phyloP scores from a whole-genome alignment of 2,888 invertebrate species.

The Drosophila gaucha region DNA sequence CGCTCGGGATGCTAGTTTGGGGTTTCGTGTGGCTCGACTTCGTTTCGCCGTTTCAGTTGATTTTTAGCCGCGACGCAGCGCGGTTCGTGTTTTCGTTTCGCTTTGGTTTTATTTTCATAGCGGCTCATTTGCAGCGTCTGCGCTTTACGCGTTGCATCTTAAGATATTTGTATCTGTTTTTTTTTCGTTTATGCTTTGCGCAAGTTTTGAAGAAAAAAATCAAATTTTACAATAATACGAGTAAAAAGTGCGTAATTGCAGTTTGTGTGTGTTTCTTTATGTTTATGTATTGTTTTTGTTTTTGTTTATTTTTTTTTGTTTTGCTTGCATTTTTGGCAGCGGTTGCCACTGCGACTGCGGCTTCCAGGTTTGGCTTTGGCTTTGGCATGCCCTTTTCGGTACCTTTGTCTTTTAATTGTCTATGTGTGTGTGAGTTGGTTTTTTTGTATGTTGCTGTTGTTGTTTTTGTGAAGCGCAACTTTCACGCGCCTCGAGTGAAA shows the following conservation, averaged over 20 bases:
- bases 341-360: not conserved
- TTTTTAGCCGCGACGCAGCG: slow-evolving; percentile 53
- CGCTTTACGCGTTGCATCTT: slow-evolving; percentile 39
- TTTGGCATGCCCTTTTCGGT: slow-evolving; percentile 45
- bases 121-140: slow-evolving; percentile 17
- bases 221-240: slow-evolving; percentile 19
- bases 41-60: slow-evolving; percentile 49
- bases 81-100: slow-evolving; percentile 33
- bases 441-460: slow-evolving; percentile 22
- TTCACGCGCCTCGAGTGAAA: slow-evolving; percentile 76
- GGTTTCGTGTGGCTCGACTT: slow-evolving; percentile 4
- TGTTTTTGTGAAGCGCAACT: slow-evolving; percentile 66
- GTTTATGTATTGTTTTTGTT: slow-evolving; percentile 3
- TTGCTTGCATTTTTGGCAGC: slow-evolving; percentile 19
- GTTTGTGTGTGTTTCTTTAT: slow-evolving; percentile 25
- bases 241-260: slow-evolving; percentile 62
- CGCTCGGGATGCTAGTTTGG: slow-evolving; percentile 8
- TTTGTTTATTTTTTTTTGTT: slow-evolving; percentile 14
- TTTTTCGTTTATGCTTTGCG: slow-evolving; percentile 44
- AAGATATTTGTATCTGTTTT: slow-evolving; percentile 13
- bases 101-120: slow-evolving; percentile 12
- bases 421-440: slow-evolving; percentile 16
- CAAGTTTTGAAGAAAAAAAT: slow-evolving; percentile 33
- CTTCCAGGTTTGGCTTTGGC: slow-evolving; percentile 12
- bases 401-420: slow-evolving; percentile 37